These are phyloP conservation scores for Drosophila phalerata DNA, from an alignment of 2,888 invertebrate species.

Conservation along the genomic window DNA sequence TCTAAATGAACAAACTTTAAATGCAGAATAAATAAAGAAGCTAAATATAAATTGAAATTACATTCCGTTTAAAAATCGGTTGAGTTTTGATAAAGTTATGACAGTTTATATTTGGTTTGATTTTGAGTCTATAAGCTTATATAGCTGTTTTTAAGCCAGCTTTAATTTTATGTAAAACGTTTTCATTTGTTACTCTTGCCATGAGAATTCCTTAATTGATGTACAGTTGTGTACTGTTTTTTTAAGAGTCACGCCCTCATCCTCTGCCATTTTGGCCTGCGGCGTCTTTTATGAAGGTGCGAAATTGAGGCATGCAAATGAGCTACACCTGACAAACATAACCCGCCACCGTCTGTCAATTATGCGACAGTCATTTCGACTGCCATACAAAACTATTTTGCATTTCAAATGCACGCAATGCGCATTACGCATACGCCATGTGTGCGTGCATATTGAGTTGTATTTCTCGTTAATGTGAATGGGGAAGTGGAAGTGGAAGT, in stretches of 20 bases:
- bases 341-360: slow-evolving; percentile 46
- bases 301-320: slow-evolving; percentile 70
- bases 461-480: slow-evolving; percentile 1
- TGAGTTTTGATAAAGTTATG: too few species aligned
- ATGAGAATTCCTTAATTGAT: slow-evolving; percentile 11
- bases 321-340: slow-evolving; percentile 36
- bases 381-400: slow-evolving; percentile 71
- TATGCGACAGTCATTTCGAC: slow-evolving; percentile 60
- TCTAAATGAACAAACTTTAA: too few species aligned
- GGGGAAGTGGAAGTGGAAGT: background rate
- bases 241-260: slow-evolving; percentile 5
- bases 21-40: too few species aligned
- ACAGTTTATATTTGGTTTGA: too few species aligned
- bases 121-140: too few species aligned
- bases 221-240: slow-evolving; percentile 7
- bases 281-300: slow-evolving; percentile 55
- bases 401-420: slow-evolving; percentile 72
- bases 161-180: background rate
- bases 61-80: too few species aligned
- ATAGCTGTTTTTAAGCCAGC: background rate
- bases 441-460: slow-evolving; percentile 19
- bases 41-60: too few species aligned
- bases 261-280: slow-evolving; percentile 13
- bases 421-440: slow-evolving; percentile 60
- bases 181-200: background rate